phyloP scores from a whole-genome alignment of 2,113 vertebrate species.

The Callorhinus ursinus region DNA sequence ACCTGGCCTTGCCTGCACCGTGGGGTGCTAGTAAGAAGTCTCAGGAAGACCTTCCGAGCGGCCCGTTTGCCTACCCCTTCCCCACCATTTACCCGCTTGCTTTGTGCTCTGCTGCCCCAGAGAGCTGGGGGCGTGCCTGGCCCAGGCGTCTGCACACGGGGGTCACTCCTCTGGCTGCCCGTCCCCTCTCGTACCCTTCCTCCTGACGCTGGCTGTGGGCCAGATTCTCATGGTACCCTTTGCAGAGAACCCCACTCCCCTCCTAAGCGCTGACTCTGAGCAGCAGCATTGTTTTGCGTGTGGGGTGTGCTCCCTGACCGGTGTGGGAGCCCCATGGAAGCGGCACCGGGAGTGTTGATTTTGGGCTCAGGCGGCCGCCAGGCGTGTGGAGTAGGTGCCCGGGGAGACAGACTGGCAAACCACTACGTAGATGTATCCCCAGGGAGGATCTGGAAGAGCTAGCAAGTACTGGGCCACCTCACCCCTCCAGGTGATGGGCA shows the following conservation, averaged over 20 bases:
- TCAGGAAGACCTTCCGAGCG: not conserved
- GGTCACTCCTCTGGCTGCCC: too few relatives aligned
- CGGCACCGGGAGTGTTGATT: not conserved
- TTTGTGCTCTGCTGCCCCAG: not conserved
- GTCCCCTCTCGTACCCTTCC: not conserved
- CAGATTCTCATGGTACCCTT: not conserved
- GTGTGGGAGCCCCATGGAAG: not conserved
- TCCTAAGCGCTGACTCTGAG: not conserved
- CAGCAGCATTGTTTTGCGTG: accelerated
- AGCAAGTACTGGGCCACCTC: not conserved
- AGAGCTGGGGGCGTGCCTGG: not conserved
- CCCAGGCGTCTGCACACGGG: not conserved
- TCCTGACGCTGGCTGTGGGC: not conserved
- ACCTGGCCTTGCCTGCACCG: accelerated
- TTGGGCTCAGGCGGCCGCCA: too few relatives aligned
- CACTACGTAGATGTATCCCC: not conserved
- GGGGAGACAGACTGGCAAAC: not conserved
- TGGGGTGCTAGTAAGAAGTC: not conserved
- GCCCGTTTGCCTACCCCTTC: not conserved
- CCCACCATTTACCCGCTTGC: not conserved
- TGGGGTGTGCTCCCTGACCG: not conserved
- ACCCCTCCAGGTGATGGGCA: not conserved
- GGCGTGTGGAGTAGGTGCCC: not conserved
- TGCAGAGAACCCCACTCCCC: not conserved
- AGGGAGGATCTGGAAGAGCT: not conserved